Conservation (phyloP, 2,113 vertebrate genomes). For the Misgurnus mizolepis region DNA sequence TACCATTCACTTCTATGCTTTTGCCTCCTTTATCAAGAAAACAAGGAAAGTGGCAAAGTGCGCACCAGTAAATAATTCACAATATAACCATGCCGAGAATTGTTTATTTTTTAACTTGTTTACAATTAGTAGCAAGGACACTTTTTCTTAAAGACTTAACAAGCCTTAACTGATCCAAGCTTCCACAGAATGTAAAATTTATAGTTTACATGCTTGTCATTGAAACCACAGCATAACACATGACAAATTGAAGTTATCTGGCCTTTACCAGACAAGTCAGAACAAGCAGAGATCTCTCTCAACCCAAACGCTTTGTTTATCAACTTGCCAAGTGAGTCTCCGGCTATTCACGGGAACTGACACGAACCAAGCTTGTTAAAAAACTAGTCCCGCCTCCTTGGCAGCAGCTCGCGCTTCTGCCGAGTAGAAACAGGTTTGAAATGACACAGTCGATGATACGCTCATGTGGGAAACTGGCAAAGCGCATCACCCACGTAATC, state of each 20-base stretch:
- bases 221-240: not conserved
- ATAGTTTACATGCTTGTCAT: not conserved
- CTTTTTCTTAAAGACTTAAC: not conserved
- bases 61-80: not conserved
- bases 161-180: not conserved
- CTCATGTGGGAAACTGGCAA: constrained; percentile 42
- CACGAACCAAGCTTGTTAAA: constrained; percentile 12
- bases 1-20: too few relatives aligned
- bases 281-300: constrained; percentile 18
- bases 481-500: not conserved
- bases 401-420: not conserved
- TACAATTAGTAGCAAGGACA: too few relatives aligned
- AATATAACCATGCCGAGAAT: not conserved
- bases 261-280: constrained; percentile 17
- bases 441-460: not conserved
- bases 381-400: constrained; percentile 8
- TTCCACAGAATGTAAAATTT: not conserved
- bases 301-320: constrained; percentile 2
- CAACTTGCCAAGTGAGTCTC: constrained; percentile 7
- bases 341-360: constrained; percentile 12
- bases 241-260: not conserved
- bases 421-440: constrained; percentile 40
- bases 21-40: too few relatives aligned
- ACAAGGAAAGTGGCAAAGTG: too few relatives aligned
- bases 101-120: too few relatives aligned